Evolutionary conservation across 2,797 vertebrate species (phyloP).

Genomic region (Masticophis lateralis): DNA sequence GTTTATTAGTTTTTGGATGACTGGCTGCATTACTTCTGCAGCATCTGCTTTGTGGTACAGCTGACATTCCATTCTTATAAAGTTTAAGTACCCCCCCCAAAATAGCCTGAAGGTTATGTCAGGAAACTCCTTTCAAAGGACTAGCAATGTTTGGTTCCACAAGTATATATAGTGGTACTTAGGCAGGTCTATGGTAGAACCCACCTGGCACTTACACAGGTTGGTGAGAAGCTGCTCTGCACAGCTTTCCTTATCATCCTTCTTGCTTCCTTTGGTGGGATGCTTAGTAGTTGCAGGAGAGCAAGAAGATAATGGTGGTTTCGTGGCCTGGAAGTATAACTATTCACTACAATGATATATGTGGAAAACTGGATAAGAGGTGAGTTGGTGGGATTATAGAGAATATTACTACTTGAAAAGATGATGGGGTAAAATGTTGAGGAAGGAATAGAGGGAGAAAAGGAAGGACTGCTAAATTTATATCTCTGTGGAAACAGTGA

Average conservation of each 20-base stretch:
- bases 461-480: no score
- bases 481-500: neutral
- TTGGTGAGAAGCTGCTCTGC: neutral
- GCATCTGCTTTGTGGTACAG: neutral
- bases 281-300: neutral
- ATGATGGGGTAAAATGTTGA: neutral
- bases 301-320: neutral
- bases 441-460: neutral
- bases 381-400: neutral
- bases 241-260: no score
- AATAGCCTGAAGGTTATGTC: neutral
- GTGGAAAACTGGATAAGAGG: neutral
- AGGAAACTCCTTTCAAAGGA: neutral
- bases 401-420: neutral
- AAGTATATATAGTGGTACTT: neutral
- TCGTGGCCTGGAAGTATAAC: neutral
- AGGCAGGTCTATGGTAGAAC: neutral
- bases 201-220: neutral
- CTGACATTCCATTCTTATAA: neutral
- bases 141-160: neutral
- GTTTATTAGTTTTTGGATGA: constrained; percentile 6
- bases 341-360: neutral
- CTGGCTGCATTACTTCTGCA: neutral
- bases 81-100: no score
- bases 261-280: neutral